Base-by-base conservation (phyloP, 2,113 vertebrate genomes). In the Scalopus aquaticus region DNA sequence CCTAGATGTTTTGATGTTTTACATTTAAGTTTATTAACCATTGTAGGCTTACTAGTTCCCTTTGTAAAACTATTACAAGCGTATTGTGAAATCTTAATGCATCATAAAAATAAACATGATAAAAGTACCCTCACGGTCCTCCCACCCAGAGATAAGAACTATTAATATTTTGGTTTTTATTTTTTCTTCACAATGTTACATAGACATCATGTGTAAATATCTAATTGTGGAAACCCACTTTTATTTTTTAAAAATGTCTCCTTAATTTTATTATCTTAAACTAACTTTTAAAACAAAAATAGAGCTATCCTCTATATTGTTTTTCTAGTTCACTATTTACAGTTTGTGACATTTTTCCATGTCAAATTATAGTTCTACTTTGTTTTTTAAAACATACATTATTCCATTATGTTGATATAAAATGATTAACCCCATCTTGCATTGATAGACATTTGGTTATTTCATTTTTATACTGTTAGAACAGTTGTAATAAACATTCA, bases 291-390 rank as follows among this genome's bases (percentile, higher is more conserved):
- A 97, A 62, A 54, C 24, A 80, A 92, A 80, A 90, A 49, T 92
- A 56, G 9, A 12, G 39, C 88, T 81, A 51, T 70, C 26, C n/a
- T 44, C 1, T 77, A 35, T 56, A 51, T 93, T 60, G 13, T 88
- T 92, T 94, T 80, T 89, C 56, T 15, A 82, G 15, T n/a, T 67
- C 88, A 20, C 24, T 64, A 7, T 77, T 96, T 96, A 91, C 4
- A 72, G 0, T 88, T 93, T 58, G 32, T 62, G 39, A 54, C 6
- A 69, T 62, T 90, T 94, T 69, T 80, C 22, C 28, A 74, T 78
- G 39, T 86, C 58, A 88, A 24, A 22, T 42, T 74, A 2, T 54
- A 49, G 10, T 28, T 80, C n/a, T 74, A 12, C 9, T 64, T 65
- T n/a, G 35, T 91, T 80, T 93, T 88, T 90, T 56, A 82, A 83